phyloP scores from a whole-genome alignment of 2,888 invertebrate species.

The Pollenia labialis region DNA sequence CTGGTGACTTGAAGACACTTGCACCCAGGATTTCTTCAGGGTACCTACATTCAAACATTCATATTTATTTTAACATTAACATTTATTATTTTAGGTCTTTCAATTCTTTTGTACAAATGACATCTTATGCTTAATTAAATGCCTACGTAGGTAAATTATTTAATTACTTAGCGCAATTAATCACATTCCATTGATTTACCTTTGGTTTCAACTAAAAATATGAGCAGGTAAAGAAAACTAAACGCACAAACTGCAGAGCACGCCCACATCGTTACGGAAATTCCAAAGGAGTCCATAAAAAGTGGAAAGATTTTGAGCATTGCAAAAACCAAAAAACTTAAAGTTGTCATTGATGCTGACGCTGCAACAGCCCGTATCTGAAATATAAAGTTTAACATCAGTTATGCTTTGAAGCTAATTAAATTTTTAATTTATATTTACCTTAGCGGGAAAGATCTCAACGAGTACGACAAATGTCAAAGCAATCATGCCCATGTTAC shows the following conservation, averaged over 20 bases:
- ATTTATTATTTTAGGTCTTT: no score
- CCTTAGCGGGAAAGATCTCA: slow-evolving; percentile 82
- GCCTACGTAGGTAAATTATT: not conserved
- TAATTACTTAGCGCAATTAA: slow-evolving; percentile 51
- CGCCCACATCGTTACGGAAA: slow-evolving; percentile 81
- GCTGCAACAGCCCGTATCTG: slow-evolving; percentile 80
- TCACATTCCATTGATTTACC: slow-evolving; percentile 80
- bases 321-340: slow-evolving; percentile 78
- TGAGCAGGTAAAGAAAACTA: slow-evolving; percentile 78
- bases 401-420: not conserved
- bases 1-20: no score
- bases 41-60: no score
- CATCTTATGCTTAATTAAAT: no score
- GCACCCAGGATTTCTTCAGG: no score
- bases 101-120: no score
- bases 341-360: slow-evolving; percentile 76
- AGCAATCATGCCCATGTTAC: slow-evolving; percentile 80
- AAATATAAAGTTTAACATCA: slow-evolving; percentile 27
- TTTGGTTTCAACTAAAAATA: slow-evolving; percentile 81
- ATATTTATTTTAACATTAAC: no score
- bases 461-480: slow-evolving; percentile 81
- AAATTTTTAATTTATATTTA: slow-evolving; percentile 57
- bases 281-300: slow-evolving; percentile 76
- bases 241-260: slow-evolving; percentile 77
- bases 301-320: slow-evolving; percentile 80